These are phyloP conservation scores for Nesoenas mayeri DNA, from an alignment of 2,113 vertebrate genomes.

Conservation along the genomic window DNA sequence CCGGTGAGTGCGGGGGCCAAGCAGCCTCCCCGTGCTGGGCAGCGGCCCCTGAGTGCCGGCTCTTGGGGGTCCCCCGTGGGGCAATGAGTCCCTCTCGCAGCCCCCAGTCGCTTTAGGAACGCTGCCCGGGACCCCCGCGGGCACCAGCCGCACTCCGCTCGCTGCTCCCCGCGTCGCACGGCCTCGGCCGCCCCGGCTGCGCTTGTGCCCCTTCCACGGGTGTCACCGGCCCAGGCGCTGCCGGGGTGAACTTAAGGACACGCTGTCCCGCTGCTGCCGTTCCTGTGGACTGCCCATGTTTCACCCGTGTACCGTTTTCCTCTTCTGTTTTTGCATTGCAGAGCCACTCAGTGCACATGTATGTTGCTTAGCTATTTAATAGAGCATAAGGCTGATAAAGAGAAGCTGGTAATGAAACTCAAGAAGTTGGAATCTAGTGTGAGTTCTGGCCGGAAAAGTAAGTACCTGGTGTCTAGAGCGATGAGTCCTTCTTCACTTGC, in stretches of 20 bases:
- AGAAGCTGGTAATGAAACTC: constrained; percentile 83
- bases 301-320: constrained; percentile 47
- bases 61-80: neutral
- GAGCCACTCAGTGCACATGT: constrained; percentile 92
- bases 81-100: neutral
- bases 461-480: constrained; percentile 74
- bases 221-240: neutral
- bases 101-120: neutral
- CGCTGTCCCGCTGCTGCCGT: neutral
- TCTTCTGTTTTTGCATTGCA: constrained; percentile 76
- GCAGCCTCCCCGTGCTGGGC: neutral
- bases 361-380: constrained; percentile 87
- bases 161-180: neutral
- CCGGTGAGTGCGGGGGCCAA: constrained; percentile 74
- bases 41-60: neutral
- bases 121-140: neutral
- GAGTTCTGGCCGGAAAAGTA: constrained; percentile 93
- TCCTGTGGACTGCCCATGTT: neutral
- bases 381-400: constrained; percentile 76
- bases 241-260: neutral
- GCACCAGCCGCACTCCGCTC: neutral
- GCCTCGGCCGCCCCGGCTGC: neutral
- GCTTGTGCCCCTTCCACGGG: neutral
- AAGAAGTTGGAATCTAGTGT: constrained; percentile 87
- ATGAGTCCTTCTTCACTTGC: neutral